Base-by-base conservation (phyloP, 2,888 invertebrate species). In the Ecdyonurus torrentis region DNA sequence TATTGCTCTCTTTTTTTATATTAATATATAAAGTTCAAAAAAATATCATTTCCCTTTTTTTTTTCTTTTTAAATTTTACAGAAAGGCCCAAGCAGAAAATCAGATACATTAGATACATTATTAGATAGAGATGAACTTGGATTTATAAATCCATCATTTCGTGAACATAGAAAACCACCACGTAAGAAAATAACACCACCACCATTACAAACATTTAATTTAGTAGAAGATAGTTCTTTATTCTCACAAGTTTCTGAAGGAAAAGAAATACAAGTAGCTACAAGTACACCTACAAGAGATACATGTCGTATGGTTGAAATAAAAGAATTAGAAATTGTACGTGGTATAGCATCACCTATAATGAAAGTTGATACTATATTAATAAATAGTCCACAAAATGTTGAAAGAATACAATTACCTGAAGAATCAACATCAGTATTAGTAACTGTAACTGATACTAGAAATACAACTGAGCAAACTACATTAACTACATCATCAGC, bases 221-320 rank as follows among this genome's bases (percentile, higher is more conserved):
- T 86, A 63, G 78, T 84, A 15, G 80, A 84, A 70, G 83, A 84
- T 66, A 86, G 86, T 72, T 79, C 80, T 52, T 76, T 86, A 15
- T 86, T 87, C 72, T 83, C 84, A 5, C 83, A 84, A 74, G 84
- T 86, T 66, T 84, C 84, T 0, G 75, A 78, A 23, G 61, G 59
- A 7, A 59, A 63, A 24, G 59, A 37, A 1, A 59, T 58, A 24
- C 10, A 7, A 53, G 37, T 52, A 24, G 25, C 58, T 23, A 62
- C 24, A 24, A 63, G 22, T 25, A 67, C 15, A 69, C 59, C 59
- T 2, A 55, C 71, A 62, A 67, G 69, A 58, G 74, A 73, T 68
- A 74, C 78, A 3, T 80, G 81, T 61, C 82, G 80, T 67, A 77
- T 86, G 67, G 87, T 87, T 18, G 87, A 83, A 69, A 81, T 88